These are phyloP conservation scores for Semotilus atromaculatus DNA, from an alignment of 2,797 vertebrate genomes.

Conservation along the genomic window DNA sequence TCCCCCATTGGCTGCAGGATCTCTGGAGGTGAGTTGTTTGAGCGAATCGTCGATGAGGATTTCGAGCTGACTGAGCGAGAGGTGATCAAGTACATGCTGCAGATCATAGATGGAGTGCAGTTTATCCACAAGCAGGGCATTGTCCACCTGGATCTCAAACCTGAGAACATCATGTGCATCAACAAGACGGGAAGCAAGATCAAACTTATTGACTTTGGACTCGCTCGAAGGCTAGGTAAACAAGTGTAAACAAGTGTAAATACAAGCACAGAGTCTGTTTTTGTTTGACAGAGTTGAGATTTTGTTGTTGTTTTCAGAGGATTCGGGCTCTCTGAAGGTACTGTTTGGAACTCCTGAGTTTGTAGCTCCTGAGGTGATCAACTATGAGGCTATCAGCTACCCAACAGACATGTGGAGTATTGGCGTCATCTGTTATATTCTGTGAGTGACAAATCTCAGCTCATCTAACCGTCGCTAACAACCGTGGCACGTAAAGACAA, in stretches of 20 bases:
- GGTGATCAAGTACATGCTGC: conserved; percentile 97
- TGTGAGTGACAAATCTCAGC: conserved; percentile 81
- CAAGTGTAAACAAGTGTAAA: conserved; percentile 35
- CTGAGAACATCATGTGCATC: conserved; percentile 99
- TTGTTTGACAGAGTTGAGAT: not conserved
- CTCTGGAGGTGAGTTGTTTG: conserved; percentile 95
- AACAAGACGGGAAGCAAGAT: conserved; percentile 97
- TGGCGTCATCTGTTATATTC: conserved; percentile 98
- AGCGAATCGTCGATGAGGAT: conserved; percentile 97
- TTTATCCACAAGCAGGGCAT: conserved; percentile 97
- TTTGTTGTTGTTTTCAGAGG: conserved; percentile 76
- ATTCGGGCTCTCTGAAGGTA: conserved; percentile 92
- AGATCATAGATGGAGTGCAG: conserved; percentile 94
- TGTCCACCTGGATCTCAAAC: conserved; percentile 97
- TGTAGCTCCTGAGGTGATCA: conserved; percentile 98
- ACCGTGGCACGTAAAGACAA: not conserved
- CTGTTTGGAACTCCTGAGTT: conserved; percentile 98
- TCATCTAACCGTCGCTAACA: not conserved
- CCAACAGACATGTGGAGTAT: conserved; percentile 99
- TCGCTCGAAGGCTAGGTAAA: conserved; percentile 91
- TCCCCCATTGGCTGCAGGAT: conserved; percentile 76
- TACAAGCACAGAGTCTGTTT: not conserved
- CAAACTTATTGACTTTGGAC: conserved; percentile 98
- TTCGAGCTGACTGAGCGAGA: conserved; percentile 96
- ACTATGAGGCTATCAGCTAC: conserved; percentile 96